Evolutionary conservation across 2,797 vertebrate species (phyloP), one percentile per base, ranked within the genome.

Genomic region (Darevskia mixta): DNA sequence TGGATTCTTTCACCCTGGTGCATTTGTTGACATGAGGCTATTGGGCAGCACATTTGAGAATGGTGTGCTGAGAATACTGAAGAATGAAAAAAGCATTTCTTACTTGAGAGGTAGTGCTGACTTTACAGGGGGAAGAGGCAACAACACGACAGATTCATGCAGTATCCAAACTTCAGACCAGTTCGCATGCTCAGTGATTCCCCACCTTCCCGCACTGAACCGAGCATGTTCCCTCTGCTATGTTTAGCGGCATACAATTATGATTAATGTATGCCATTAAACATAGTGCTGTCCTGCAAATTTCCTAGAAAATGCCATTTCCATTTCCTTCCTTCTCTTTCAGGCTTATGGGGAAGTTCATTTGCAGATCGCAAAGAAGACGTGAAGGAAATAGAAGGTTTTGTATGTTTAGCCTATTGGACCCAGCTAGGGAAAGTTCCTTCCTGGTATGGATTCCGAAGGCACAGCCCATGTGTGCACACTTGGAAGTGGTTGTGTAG

Each of bases 41-140:
- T 86, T 97, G 79, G 96, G 96, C 66, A 97, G 96, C 90, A 93
- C 83, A 43, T 97, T 97, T 38, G 11, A 95, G 18, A 67, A 25
- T 0, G 96, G 96, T 61, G 66, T 87, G 20, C 84, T 97, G 88
- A 45, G 92, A 76, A 91, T 90, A 82, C 0, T 32, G 82, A 88
- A 78, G 58, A 83, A 92, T 5, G 97, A 97, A 93, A 95, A 94
- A 95, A 96, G 96, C 90, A 94, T 97, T 90, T 83, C 95, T 78
- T 92, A 91, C 87, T 86, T 97, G 0, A 95, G 96, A 96, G 97
- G 97, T 97, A 43, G 2, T 41, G n/a, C 49, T 61, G 29, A 8
- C n/a, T 49, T 79, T 32, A 77, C 41, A 77, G 7, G 41, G 45
- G 27, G 11, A 43, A 45, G 23, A 17, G 45, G 45, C n/a, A 25